phyloP scores from a whole-genome alignment of 2,797 vertebrate genomes.

The Denticeps clupeoides region DNA sequence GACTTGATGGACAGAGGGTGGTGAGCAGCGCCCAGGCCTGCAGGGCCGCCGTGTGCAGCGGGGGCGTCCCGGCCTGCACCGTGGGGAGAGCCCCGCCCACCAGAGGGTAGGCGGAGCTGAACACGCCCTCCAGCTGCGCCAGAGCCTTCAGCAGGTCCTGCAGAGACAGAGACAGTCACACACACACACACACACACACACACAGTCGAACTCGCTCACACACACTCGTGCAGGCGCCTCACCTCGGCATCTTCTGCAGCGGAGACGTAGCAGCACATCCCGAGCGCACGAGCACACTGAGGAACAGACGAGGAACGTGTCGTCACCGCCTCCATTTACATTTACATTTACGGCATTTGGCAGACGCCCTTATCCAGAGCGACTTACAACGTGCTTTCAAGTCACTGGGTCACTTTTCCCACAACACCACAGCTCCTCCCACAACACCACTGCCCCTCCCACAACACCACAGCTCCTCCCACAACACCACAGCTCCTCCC shows the following conservation, averaged over 20 bases:
- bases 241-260: conserved; percentile 84
- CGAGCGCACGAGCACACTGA: conserved; percentile 80
- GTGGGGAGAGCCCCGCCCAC: conserved; percentile 46
- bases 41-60: conserved; percentile 67
- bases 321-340: too few species aligned
- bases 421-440: too few species aligned
- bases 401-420: too few species aligned
- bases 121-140: conserved; percentile 74
- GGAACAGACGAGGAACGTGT: not conserved
- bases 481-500: too few species aligned
- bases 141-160: conserved; percentile 80
- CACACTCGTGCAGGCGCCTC: conserved; percentile 17
- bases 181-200: not conserved
- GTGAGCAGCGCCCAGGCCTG: conserved; percentile 92
- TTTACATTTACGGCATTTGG: too few species aligned
- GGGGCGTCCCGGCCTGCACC: conserved; percentile 55
- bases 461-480: too few species aligned
- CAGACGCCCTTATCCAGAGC: too few species aligned
- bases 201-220: not conserved
- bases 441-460: too few species aligned
- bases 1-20: conserved; percentile 77
- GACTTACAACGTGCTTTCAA: too few species aligned
- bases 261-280: conserved; percentile 86
- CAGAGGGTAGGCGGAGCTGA: conserved; percentile 56
- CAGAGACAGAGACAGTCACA: not conserved